Conservation (phyloP, 2,797 vertebrate genomes). For the Spinus pinus region DNA sequence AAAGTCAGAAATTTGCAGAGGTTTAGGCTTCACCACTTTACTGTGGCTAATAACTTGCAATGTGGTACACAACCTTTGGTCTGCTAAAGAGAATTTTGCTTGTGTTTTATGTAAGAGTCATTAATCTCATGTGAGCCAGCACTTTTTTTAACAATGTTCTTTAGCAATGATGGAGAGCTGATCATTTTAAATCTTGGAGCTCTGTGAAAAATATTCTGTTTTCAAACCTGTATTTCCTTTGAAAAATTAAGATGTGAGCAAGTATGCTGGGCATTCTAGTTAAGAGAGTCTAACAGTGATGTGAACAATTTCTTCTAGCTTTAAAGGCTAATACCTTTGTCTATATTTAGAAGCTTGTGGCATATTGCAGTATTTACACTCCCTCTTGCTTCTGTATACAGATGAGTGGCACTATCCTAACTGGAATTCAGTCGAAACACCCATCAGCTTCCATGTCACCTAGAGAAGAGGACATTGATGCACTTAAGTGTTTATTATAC, state of each 20-base stretch:
- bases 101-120: background rate
- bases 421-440: background rate
- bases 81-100: background rate
- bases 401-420: background rate
- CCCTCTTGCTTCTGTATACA: background rate
- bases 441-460: background rate
- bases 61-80: background rate
- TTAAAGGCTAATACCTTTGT: background rate
- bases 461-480: background rate
- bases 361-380: background rate
- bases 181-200: background rate
- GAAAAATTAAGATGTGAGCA: background rate
- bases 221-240: background rate
- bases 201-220: background rate
- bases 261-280: background rate
- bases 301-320: background rate
- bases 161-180: background rate
- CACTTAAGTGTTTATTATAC: background rate
- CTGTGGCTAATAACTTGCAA: background rate
- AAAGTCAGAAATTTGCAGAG: background rate
- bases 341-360: background rate
- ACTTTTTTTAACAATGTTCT: background rate
- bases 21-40: background rate
- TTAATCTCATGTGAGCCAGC: background rate
- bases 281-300: background rate